These are phyloP conservation scores for Volucella bombylans DNA, from an alignment of 2,888 invertebrate genomes.

Conservation along the genomic window DNA sequence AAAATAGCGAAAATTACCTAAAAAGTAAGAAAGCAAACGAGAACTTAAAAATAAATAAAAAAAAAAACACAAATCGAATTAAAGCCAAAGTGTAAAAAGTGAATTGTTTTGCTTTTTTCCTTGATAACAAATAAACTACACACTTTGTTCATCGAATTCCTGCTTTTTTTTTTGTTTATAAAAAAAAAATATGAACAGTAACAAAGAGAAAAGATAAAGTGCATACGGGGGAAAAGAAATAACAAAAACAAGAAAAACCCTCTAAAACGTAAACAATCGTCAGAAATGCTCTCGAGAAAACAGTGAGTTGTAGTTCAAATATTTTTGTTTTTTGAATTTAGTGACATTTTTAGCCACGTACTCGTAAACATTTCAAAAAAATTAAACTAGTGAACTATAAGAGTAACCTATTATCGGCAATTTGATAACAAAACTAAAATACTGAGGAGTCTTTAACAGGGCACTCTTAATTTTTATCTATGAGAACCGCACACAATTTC, in stretches of 20 bases:
- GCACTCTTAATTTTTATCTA: conserved; percentile 2
- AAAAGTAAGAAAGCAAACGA: neutral
- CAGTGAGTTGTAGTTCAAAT: neutral
- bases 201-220: conserved; percentile 16
- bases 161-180: neutral
- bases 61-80: neutral
- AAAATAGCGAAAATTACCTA: conserved; percentile 28
- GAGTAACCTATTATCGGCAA: conserved; percentile 4
- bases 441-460: conserved; percentile 8
- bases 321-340: neutral
- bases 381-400: neutral
- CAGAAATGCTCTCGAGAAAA: conserved; percentile 14
- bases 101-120: neutral
- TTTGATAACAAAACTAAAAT: conserved; percentile 17
- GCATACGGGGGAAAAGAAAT: conserved; percentile 12
- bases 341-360: conserved; percentile 27
- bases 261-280: conserved; percentile 47
- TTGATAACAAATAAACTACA: neutral
- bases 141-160: conserved; percentile 7
- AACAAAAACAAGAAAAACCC: conserved; percentile 4
- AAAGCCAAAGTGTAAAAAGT: neutral
- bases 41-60: conserved; percentile 3
- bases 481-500: neutral
- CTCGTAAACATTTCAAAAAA: conserved; percentile 6
- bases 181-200: neutral